Evolutionary conservation across 2,888 invertebrate species (phyloP).

Genomic region (Tuta absoluta): DNA sequence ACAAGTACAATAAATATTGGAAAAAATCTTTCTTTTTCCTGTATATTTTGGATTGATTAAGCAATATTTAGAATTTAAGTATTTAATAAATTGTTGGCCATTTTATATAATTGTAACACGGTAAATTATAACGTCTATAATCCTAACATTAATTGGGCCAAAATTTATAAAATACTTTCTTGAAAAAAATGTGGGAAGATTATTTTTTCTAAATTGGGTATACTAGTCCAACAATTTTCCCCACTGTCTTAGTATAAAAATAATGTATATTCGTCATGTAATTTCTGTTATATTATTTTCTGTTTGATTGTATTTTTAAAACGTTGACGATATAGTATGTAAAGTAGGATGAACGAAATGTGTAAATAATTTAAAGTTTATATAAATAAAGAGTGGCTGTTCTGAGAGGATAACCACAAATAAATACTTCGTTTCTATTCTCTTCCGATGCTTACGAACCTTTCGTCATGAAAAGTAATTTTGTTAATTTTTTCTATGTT

Average conservation of each 20-base stretch:
- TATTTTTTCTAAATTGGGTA: conserved; percentile 76
- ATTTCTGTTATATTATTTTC: conserved; percentile 73
- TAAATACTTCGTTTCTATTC: conserved; percentile 39
- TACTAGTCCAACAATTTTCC: conserved; percentile 74
- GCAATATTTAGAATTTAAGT: conserved; percentile 78
- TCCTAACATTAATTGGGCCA: conserved; percentile 52
- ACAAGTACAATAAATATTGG: conserved; percentile 53
- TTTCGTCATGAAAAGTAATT: too few species aligned
- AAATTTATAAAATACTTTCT: conserved; percentile 73
- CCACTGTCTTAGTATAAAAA: conserved; percentile 63
- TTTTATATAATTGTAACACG: conserved; percentile 48
- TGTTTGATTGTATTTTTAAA: conserved; percentile 80
- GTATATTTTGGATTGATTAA: conserved; percentile 75
- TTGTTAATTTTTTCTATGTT: too few species aligned
- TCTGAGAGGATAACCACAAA: conserved; percentile 72
- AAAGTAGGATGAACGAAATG: conserved; percentile 77
- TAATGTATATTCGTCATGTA: conserved; percentile 70
- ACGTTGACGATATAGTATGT: conserved; percentile 78
- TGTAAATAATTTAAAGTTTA: conserved; percentile 82
- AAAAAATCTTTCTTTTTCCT: conserved; percentile 51
- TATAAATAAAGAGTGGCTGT: conserved; percentile 78
- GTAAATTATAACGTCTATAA: conserved; percentile 58
- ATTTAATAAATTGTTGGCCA: conserved; percentile 70
- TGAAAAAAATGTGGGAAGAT: conserved; percentile 58
- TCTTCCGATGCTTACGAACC: neutral